Base-by-base conservation (phyloP, 2,113 vertebrate species). In the Sander lucioperca region DNA sequence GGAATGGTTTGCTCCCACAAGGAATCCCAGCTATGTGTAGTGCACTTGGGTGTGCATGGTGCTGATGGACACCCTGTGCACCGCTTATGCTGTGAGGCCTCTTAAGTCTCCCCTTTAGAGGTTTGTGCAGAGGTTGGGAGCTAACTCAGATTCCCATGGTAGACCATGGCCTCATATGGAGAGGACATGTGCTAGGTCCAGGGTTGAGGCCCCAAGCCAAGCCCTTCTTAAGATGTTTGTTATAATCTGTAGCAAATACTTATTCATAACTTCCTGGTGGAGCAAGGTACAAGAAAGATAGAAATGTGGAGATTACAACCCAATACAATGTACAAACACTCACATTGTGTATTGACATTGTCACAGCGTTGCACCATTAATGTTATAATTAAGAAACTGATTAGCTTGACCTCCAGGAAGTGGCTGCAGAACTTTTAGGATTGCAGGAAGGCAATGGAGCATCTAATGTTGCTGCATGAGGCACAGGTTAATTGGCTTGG, bases 401-500 rank as follows among this genome's bases (percentile, higher is more conserved):
- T 85, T 80, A 85, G 53, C 62, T 75, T 81, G 91, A 88, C 88
- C 90, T 86, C 65, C 66, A 84, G 74, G 65, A 83, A 76, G 33
- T 68, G 67, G n/a, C 61, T 78, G 51, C 50, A 53, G 84, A 89
- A 84, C 70, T 85, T 89, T 75, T 39, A 66, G 47, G 19, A 78
- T 16, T 65, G 66, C 63, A 65, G 53, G 16, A 71, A 89, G n/a
- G 77, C 83, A 88, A 71, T 66, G 67, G 50, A 79, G 88, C 74
- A 16, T 79, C 74, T 76, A 75, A 87, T 81, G 72, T 61, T 61
- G 62, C 89, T 78, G 57, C 66, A 83, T 19, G 70, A 84, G 78
- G 61, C 76, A 78, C 84, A 83, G 86, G 88, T 88, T 93, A 90
- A 93, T 90, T 88, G 88, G 73, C 84, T 83, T 73, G 63, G 82